Conservation (phyloP, 37 sponge, comb jelly and placozoan genomes). For the Theonella swinhoei region DNA sequence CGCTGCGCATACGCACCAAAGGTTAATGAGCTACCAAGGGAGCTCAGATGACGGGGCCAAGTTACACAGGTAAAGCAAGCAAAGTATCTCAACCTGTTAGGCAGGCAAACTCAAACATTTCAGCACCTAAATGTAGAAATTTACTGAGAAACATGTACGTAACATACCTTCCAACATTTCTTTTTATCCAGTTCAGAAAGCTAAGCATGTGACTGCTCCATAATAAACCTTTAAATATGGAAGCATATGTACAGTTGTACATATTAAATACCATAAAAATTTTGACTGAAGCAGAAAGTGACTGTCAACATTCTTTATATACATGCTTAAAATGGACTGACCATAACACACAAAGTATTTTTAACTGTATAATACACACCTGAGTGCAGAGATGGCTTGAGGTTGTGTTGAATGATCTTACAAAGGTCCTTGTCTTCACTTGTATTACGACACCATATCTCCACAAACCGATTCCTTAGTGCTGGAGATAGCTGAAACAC, state of each 20-base stretch:
- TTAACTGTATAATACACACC: constrained; percentile 1
- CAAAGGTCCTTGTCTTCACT: constrained; percentile 23
- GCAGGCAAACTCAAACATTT: too few relatives aligned
- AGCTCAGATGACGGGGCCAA: too few relatives aligned
- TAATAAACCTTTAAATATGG: not conserved
- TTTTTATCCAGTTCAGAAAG: constrained; percentile 59
- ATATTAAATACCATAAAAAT: not conserved
- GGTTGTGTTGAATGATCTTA: constrained; percentile 55
- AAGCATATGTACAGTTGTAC: not conserved
- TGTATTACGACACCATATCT: constrained; percentile 90
- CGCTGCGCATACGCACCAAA: too few relatives aligned
- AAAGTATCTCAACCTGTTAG: too few relatives aligned
- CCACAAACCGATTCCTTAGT: constrained; percentile 94
- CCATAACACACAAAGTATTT: not conserved
- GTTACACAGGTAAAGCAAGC: too few relatives aligned
- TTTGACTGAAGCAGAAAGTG: not conserved
- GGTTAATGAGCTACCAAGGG: too few relatives aligned
- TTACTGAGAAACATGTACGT: too few relatives aligned
- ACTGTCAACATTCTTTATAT: too few relatives aligned
- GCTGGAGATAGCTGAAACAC: constrained; percentile 90
- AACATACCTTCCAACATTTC: constrained; percentile 13
- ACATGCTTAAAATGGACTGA: too few relatives aligned
- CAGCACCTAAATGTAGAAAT: too few relatives aligned
- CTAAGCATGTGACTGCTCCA: constrained; percentile 66
- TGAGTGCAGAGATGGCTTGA: constrained; percentile 9